Evolutionary conservation across 2,888 invertebrate genomes (phyloP).

Genomic region (Mimas tiliae): DNA sequence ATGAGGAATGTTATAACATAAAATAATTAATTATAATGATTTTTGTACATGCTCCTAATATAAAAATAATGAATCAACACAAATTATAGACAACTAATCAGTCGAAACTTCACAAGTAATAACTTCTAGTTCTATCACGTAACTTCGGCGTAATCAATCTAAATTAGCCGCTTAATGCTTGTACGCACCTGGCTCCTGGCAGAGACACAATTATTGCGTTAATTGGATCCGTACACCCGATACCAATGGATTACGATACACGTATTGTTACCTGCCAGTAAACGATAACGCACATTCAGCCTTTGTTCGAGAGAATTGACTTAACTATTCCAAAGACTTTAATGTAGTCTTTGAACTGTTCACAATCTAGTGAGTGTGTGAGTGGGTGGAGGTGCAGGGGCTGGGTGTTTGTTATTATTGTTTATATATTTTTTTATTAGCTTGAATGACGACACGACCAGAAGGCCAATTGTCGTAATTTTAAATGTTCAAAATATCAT

Average conservation of each 20-base stretch:
- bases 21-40: too few species aligned
- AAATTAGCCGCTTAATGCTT: slow-evolving; percentile 2
- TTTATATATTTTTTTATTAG: too few species aligned
- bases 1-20: too few species aligned
- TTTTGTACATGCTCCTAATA: too few species aligned
- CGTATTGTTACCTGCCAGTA: neutral
- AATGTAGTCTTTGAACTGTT: too few species aligned
- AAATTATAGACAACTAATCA: neutral
- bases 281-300: neutral
- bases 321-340: neutral
- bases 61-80: neutral
- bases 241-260: slow-evolving; percentile 1
- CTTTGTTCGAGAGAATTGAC: neutral
- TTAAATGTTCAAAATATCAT: too few species aligned
- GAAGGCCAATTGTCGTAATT: too few species aligned
- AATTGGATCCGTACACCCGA: slow-evolving; percentile 11
- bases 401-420: too few species aligned
- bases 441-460: too few species aligned
- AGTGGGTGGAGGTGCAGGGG: too few species aligned
- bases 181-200: slow-evolving; percentile 10
- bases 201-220: slow-evolving; percentile 10
- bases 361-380: too few species aligned
- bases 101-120: neutral
- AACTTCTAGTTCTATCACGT: neutral
- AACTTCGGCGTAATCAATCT: slow-evolving; percentile 16